Conservation (phyloP, 1,140 invertebrate species). For the Neodiprion lecontei region DNA sequence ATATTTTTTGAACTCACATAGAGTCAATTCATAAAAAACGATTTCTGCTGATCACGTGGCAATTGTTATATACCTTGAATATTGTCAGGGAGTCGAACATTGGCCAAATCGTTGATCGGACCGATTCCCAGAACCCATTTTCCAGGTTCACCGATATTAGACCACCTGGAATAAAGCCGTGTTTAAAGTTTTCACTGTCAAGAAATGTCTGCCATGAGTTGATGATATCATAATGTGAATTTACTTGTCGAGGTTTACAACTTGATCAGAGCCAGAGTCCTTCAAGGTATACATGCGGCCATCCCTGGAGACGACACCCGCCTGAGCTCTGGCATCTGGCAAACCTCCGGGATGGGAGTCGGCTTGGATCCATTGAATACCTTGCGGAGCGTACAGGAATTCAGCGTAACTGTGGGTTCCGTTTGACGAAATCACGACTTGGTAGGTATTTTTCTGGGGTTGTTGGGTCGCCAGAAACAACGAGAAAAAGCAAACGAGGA, state of each 20-base stretch:
- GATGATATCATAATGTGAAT: conserved; percentile 46
- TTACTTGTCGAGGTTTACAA: conserved; percentile 77
- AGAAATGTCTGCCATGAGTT: not conserved
- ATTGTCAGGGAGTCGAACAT: conserved; percentile 73
- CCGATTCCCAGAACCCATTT: conserved; percentile 87
- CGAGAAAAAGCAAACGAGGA: conserved; percentile 15
- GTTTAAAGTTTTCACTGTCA: not conserved
- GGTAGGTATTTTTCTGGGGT: conserved; percentile 76
- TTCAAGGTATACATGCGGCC: conserved; percentile 75
- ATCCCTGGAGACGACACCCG: conserved; percentile 86
- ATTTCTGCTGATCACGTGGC: too few relatives aligned
- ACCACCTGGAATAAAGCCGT: conserved; percentile 69
- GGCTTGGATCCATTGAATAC: conserved; percentile 91
- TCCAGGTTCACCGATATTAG: conserved; percentile 83
- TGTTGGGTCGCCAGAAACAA: conserved; percentile 43
- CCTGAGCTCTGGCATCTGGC: conserved; percentile 89
- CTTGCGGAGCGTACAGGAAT: conserved; percentile 85
- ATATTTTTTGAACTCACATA: too few relatives aligned
- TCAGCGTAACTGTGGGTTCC: conserved; percentile 83
- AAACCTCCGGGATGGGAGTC: conserved; percentile 69
- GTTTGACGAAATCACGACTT: conserved; percentile 84
- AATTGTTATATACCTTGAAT: conserved; percentile 48
- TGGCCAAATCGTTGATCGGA: conserved; percentile 64
- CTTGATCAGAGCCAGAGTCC: conserved; percentile 88
- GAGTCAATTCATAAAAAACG: too few relatives aligned